Percentiles rank a stretch among this genome's conserved stretches.
Evolutionary conservation across 2,888 invertebrate genomes (phyloP).

Genomic region (Mesoligia furuncula): DNA sequence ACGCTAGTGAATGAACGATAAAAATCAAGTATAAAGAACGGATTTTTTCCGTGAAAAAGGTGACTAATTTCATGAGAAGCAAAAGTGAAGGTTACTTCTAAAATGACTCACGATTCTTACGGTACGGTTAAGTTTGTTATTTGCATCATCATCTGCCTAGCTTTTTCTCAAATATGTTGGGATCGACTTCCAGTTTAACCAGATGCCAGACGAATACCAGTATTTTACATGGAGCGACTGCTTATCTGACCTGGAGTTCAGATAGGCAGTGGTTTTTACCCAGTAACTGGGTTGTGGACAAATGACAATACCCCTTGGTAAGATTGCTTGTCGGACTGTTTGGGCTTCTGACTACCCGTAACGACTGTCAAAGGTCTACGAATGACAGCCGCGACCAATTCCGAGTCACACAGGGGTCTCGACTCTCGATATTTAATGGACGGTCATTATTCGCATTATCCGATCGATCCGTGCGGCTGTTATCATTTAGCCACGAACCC

Average conservation of each 20-base stretch:
- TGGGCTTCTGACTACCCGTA: background rate
- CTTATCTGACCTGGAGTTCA: background rate
- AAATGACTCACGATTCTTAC: constrained; percentile 45
- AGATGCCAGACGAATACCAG: background rate
- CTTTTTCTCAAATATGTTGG: background rate
- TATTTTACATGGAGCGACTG: background rate
- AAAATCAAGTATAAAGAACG: constrained; percentile 43
- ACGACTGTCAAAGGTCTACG: background rate
- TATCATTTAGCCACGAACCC: background rate
- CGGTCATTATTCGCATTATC: no score
- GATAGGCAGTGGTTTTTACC: no score
- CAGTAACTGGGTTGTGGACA: no score
- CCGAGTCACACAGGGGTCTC: background rate
- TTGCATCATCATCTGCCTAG: background rate
- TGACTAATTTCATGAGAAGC: constrained; percentile 57
- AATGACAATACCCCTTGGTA: background rate
- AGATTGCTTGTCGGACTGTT: background rate
- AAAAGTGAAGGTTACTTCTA: constrained; percentile 53
- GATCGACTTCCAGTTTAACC: background rate
- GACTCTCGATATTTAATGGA: background rate
- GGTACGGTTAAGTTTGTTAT: constrained; percentile 38
- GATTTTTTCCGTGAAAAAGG: constrained; percentile 49
- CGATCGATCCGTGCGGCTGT: background rate
- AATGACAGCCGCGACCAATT: no score
- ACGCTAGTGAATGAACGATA: constrained; percentile 46